Base-by-base conservation (phyloP, 1,140 invertebrate genomes). In the Dufourea novaeangliae region DNA sequence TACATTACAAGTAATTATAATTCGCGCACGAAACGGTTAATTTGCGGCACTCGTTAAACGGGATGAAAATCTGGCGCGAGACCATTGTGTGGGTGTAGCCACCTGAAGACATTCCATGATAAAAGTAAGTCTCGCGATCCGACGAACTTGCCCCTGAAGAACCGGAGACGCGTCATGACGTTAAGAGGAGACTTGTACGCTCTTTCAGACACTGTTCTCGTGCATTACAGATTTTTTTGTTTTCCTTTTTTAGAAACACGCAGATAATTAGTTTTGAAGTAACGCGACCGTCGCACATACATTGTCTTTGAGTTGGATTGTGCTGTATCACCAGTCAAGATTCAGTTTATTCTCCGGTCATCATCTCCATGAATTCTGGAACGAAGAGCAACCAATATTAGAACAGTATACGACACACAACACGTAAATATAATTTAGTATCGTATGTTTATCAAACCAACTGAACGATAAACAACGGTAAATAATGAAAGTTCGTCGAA, bases 321-420 rank as follows among this genome's bases (percentile, higher is more conserved):
- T 62, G 73, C 37, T 52, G 29, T 61, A 34, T 44, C 64, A 74
- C 32, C 54, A 39, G 75, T 46, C 37, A 56, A 6, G 22, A 57
- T 69, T 50, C 20, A 3, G 80, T 90, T 95, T 96, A 97, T 95
- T 97, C 96, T 92, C 97, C 97, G 78, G 97, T 97, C 97, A 98
- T 98, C 97, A 98, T 98, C 92, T 97, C 97, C 97, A 98, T 97
- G 93, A 98, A 98, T 94, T 98, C 97, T 97, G 94, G 76, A 96
- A 97, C 68, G 70, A 85, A 72, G 77, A 83, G 17, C 71, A 66
- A 50, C 27, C 17, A n/a, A 71, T 29, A 32, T 20, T 50, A 67
- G 17, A 68, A 22, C 6, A 22, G 41, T 73, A 39, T 4, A 14
- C 5, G 4, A 68, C 22, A n/a, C 17, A 12, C 29, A 22, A n/a